Evolutionary conservation across 2,113 vertebrate genomes (phyloP).

Genomic region (Anas platyrhynchos): DNA sequence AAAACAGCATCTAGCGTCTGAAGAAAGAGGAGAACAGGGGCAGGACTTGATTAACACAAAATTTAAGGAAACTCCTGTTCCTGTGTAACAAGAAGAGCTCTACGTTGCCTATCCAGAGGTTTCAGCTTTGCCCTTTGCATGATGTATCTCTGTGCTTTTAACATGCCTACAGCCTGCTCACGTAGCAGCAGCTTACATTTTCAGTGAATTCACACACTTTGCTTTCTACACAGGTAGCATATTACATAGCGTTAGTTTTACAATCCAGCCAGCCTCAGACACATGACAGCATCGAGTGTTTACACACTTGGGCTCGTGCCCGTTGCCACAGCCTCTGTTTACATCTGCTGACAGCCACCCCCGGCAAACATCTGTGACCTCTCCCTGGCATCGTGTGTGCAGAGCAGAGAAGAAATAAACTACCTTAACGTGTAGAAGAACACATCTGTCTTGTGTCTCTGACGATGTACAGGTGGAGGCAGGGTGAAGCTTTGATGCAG

Average conservation of each 20-base stretch:
- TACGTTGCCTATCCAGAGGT: fast-evolving
- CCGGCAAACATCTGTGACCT: neutral
- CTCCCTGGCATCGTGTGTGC: neutral
- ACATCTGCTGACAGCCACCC: neutral
- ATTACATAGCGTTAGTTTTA: neutral
- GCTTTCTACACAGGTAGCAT: neutral
- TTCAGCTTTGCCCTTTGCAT: neutral
- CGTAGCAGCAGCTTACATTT: neutral
- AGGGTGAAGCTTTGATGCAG: neutral
- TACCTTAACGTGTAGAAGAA: neutral
- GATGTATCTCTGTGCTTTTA: neutral
- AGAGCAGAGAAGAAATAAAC: neutral
- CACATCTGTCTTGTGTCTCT: neutral
- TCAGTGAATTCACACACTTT: neutral
- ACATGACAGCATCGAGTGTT: fast-evolving
- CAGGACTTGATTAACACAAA: neutral
- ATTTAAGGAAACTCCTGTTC: neutral
- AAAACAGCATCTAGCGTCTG: neutral
- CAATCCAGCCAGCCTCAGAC: neutral
- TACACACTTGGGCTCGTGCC: neutral
- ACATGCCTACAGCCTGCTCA: neutral
- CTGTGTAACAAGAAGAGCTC: neutral
- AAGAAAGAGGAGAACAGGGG: neutral
- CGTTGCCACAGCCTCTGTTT: neutral
- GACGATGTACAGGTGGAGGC: neutral